Conservation (phyloP, 2,797 vertebrate genomes). For the Oryzias sinensis region DNA sequence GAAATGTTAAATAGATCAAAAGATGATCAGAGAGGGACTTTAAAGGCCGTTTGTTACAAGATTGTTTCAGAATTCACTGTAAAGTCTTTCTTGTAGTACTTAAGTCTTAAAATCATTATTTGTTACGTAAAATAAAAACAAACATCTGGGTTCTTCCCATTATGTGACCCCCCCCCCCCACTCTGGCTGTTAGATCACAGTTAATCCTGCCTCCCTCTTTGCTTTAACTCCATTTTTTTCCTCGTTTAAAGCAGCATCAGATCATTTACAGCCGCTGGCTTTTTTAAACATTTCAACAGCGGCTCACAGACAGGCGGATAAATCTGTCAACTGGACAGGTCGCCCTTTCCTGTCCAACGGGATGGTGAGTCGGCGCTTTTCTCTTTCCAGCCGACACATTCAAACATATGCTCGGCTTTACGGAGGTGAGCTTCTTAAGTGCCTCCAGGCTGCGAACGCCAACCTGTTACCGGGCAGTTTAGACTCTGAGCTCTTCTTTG, state of each 20-base stretch:
- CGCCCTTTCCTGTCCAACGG: neutral
- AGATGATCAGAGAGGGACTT: too few relatives aligned
- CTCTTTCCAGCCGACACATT: neutral
- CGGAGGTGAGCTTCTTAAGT: neutral
- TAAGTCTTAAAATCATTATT: conserved; percentile 44
- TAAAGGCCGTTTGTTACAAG: too few relatives aligned
- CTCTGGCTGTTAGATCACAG: conserved; percentile 64
- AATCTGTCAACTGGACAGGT: conserved; percentile 28
- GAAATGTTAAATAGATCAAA: too few relatives aligned
- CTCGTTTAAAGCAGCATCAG: conserved; percentile 37
- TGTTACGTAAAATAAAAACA: conserved; percentile 55
- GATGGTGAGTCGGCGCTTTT: conserved; percentile 23
- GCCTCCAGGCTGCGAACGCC: neutral
- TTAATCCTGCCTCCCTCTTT: conserved; percentile 53
- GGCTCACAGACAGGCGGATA: conserved; percentile 4
- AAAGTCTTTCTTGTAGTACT: conserved; percentile 37
- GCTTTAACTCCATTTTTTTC: conserved; percentile 46
- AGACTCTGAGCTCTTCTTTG: neutral
- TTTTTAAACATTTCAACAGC: conserved; percentile 35
- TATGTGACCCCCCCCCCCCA: conserved; percentile 41
- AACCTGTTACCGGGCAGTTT: too few relatives aligned
- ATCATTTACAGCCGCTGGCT: conserved; percentile 20
- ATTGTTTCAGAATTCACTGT: conserved; percentile 35
- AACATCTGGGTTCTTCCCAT: conserved; percentile 46
- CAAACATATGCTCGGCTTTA: neutral